phyloP scores from a whole-genome alignment of 2,797 vertebrate species.

The Tinamus major region DNA sequence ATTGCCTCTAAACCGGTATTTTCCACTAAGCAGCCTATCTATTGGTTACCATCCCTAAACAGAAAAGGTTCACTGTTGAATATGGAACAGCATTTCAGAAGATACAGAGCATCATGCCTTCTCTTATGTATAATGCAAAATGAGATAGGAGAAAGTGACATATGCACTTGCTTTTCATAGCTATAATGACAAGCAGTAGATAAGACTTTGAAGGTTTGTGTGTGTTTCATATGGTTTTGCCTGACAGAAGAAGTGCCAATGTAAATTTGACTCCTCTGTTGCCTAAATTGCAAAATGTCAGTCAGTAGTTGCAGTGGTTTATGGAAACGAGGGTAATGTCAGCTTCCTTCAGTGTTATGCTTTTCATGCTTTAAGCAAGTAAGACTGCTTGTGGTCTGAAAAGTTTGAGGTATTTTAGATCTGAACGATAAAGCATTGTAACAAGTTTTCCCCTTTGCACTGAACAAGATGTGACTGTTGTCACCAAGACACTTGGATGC shows the following conservation, averaged over 20 bases:
- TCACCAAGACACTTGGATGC: background rate
- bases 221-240: slow-evolving; percentile 26
- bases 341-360: slow-evolving; percentile 49
- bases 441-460: fast-evolving
- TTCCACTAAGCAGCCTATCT: background rate
- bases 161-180: background rate
- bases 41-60: background rate
- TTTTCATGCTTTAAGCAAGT: slow-evolving; percentile 45
- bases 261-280: slow-evolving; percentile 48
- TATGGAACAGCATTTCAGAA: background rate
- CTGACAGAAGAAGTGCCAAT: slow-evolving; percentile 41
- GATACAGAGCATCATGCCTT: background rate
- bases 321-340: slow-evolving; percentile 62
- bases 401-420: slow-evolving; percentile 19
- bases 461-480: background rate
- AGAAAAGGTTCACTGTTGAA: background rate
- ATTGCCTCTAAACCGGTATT: background rate
- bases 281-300: slow-evolving; percentile 58
- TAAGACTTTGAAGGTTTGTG: slow-evolving; percentile 6
- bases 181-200: background rate
- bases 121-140: background rate
- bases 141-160: background rate
- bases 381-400: slow-evolving; percentile 14
- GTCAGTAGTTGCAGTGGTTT: slow-evolving; percentile 39
- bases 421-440: background rate